Percentiles rank a stretch among this genome's conserved stretches.
These are phyloP conservation scores for Hylyphantes graminicola DNA, from an alignment of 1,140 invertebrate species.

Conservation along the genomic window DNA sequence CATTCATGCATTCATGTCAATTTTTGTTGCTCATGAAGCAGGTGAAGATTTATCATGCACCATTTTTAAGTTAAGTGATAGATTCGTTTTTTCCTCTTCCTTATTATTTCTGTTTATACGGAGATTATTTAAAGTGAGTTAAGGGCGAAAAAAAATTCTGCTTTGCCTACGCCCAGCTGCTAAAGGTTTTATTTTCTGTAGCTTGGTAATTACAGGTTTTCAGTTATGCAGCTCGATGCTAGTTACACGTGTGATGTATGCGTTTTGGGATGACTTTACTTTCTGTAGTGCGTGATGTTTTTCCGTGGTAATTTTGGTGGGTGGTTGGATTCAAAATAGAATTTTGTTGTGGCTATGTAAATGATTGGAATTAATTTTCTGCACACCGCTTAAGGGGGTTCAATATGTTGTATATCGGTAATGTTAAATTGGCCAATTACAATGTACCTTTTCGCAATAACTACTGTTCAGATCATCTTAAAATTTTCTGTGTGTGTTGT, in stretches of 20 bases:
- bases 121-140: constrained; percentile 51
- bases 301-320: no score
- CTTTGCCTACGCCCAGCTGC: constrained; percentile 39
- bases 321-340: no score
- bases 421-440: no score
- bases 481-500: no score
- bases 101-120: constrained; percentile 53
- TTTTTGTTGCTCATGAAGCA: constrained; percentile 36
- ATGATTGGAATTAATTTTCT: no score
- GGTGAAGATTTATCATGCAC: constrained; percentile 46
- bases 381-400: no score
- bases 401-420: no score
- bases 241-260: constrained; percentile 27
- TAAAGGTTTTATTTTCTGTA: constrained; percentile 17
- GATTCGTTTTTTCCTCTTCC: constrained; percentile 41
- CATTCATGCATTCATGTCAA: constrained; percentile 48
- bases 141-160: constrained; percentile 18
- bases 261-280: not conserved
- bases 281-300: no score
- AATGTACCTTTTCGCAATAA: no score
- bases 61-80: constrained; percentile 37
- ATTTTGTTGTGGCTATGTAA: no score
- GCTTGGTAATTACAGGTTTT: constrained; percentile 38
- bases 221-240: constrained; percentile 10
- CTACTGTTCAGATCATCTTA: no score